Evolutionary conservation across 2,888 invertebrate genomes (phyloP).

Genomic region (Leptopilina myrica): DNA sequence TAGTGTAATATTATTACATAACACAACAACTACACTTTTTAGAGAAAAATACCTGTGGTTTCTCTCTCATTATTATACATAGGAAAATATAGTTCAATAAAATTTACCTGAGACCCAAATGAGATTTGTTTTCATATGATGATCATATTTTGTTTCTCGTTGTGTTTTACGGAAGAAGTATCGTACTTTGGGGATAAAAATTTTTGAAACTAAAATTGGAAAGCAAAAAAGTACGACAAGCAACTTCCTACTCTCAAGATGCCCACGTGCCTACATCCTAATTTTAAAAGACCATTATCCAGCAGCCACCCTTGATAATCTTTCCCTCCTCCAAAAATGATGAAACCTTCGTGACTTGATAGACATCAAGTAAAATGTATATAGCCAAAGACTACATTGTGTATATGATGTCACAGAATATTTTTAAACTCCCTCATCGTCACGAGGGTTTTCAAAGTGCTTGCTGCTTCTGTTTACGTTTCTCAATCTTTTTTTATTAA

Average conservation of each 20-base stretch:
- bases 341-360: neutral
- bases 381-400: constrained; percentile 14
- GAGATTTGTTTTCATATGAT: too few species aligned
- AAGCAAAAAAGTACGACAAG: neutral
- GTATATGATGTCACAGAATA: constrained; percentile 29
- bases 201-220: neutral
- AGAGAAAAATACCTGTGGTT: constrained; percentile 9
- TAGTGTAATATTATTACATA: constrained; percentile 8
- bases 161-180: neutral
- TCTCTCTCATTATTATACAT: constrained; percentile 12
- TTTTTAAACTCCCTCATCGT: constrained; percentile 30
- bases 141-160: neutral
- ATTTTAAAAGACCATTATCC: constrained; percentile 33
- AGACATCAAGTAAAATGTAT: neutral
- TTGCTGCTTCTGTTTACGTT: constrained; percentile 1
- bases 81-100: neutral
- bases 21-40: neutral
- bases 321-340: neutral
- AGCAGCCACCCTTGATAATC: neutral
- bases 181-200: neutral
- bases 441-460: constrained; percentile 17
- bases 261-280: constrained; percentile 16
- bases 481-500: neutral
- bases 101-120: too few species aligned
- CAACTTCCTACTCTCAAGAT: constrained; percentile 2